phyloP scores from a whole-genome alignment of 2,888 invertebrate genomes.

The Celastrina argiolus region DNA sequence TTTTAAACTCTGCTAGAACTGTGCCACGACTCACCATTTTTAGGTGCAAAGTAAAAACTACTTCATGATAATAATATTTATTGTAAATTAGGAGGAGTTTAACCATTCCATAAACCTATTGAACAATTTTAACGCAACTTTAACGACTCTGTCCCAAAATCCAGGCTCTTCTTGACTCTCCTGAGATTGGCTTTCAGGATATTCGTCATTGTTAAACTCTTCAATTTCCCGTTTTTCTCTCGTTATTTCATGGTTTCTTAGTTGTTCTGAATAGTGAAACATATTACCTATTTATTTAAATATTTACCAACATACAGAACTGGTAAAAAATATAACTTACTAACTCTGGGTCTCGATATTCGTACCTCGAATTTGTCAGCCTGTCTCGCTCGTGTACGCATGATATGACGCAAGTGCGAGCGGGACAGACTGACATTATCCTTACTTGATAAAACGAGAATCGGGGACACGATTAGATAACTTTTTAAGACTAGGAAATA shows the following conservation, averaged over 20 bases:
- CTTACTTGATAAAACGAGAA: no score
- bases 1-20: no score
- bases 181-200: constrained; percentile 44
- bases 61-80: not conserved
- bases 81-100: constrained; percentile 44
- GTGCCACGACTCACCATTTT: no score
- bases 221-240: constrained; percentile 58
- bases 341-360: no score
- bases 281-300: no score
- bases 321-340: not conserved
- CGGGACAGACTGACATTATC: no score
- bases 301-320: no score
- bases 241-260: constrained; percentile 2
- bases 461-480: no score
- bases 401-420: no score
- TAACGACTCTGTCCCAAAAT: constrained; percentile 68
- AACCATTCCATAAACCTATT: constrained; percentile 68
- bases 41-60: not conserved
- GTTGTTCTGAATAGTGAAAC: not conserved
- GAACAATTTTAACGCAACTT: constrained; percentile 64
- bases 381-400: no score
- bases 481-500: no score
- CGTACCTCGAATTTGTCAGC: no score
- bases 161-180: constrained; percentile 59
- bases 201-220: constrained; percentile 56